Evolutionary conservation across 1,140 invertebrate genomes (phyloP), one percentile per base, ranked within the genome.

Genomic region (Lepidostoma basale): DNA sequence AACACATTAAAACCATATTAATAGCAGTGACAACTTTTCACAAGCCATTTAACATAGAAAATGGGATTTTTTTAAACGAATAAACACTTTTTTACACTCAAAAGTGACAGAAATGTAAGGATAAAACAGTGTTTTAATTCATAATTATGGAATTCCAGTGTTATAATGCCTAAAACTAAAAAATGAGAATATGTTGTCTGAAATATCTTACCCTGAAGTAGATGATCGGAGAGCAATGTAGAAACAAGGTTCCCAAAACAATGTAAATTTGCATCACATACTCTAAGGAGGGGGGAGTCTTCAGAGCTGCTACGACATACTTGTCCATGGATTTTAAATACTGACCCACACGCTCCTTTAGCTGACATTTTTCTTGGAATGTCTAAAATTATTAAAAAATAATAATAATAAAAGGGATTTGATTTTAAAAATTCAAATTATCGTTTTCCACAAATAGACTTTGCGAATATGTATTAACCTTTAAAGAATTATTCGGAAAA

Each of bases 171-270:
- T 54, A 30, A 28, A 66, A n/a, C 33, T 8, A 8, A 59, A 44
- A 45, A 56, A 58, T 23, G 6, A n/a, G n/a, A 25, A 54, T 64
- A 54, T 49, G 2, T n/a, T n/a, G n/a, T n/a, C n/a, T n/a, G n/a
- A n/a, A n/a, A n/a, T n/a, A n/a, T 22, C 56, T 65, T 66, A 73
- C 72, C 26, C 72, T 73, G 12, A 62, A 60, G 60, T 73, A 73
- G 30, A 73, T 70, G n/a, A 73, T 73, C 3, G 64, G 65, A 22
- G 68, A 70, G 45, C 72, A 73, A 65, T 73, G 72, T 23, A 73
- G 28, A 54, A 73, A 70, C 20, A 73, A 26, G 3, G 45, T 70
- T 54, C 64, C 68, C 44, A 70, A 23, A 18, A 67, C 59, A 0
- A 68, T 62, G 22, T 70, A 65, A 12, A 73, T 16, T 68, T 73